Base-by-base conservation (phyloP, 1,140 invertebrate species). In the Camponotus pennsylvanicus region DNA sequence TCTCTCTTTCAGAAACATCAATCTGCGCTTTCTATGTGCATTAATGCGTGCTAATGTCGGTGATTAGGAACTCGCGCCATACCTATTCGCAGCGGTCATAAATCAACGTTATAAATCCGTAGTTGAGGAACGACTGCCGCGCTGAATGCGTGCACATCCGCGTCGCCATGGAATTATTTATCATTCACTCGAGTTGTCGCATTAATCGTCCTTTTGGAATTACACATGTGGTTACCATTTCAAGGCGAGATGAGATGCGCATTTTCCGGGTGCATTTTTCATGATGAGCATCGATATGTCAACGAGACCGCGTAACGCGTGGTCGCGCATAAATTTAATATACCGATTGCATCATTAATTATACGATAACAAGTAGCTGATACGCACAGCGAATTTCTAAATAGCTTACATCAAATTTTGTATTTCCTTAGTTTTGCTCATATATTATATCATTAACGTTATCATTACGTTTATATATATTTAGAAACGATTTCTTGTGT, bases 71-170 rank as follows among this genome's bases (percentile, higher is more conserved):
- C 83, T 83, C 85, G 84, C 85, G 86, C 69, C 69, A 89, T 61
- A 63, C 64, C 37, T 21, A 63, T 49, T 70, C 78, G 59, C 63
- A 64, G 66, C 59, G 82, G 70, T 84, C 89, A 89, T 93, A 91
- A 92, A 93, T 93, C 91, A 89, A 85, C 63, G 69, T 89, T 87
- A 90, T 89, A 88, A 92, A 92, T 92, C 92, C 86, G 71, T 86
- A 73, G 89, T 92, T 88, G 89, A 88, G 88, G 90, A 90, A 88
- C 67, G 84, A 75, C 49, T 55, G 67, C 57, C 55, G 13, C n/a
- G 40, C 66, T 75, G 85, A 80, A 49, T 70, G 45, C 55, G 67
- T 34, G 79, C 59, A 59, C 75, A 82, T 45, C 85, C 73, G 57
- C 55, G 52, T 71, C 71, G 34, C 61, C 55, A 34, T 37, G 37